A percentile compares a stretch with the other conserved stretches of the same genome.
These are phyloP conservation scores for Rallus crepitans DNA, from an alignment of 2,797 vertebrate species.

Conservation along the genomic window DNA sequence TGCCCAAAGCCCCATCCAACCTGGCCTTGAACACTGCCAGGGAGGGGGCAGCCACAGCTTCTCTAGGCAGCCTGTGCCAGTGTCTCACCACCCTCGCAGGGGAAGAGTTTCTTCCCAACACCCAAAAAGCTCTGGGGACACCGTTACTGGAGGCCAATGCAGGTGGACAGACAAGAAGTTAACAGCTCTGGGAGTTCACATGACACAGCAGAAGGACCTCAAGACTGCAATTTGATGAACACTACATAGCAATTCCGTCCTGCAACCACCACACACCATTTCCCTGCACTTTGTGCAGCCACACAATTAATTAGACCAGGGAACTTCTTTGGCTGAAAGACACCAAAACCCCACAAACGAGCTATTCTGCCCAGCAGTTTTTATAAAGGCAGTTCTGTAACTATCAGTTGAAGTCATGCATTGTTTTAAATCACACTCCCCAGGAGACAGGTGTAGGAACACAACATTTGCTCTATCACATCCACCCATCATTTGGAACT, in stretches of 20 bases:
- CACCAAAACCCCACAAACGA: background rate
- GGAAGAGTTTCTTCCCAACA: too few relatives aligned
- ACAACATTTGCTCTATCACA: background rate
- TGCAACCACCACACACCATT: background rate
- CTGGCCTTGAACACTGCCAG: too few relatives aligned
- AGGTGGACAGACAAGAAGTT: background rate
- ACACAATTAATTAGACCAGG: background rate
- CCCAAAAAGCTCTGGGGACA: background rate
- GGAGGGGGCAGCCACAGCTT: too few relatives aligned
- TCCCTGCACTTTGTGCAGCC: background rate
- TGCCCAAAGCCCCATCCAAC: too few relatives aligned
- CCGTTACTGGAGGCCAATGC: background rate
- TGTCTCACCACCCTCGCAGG: too few relatives aligned
- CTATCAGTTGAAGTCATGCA: background rate
- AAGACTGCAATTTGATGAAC: background rate
- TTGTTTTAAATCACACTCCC: background rate
- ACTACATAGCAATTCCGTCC: background rate
- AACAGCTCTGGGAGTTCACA: background rate
- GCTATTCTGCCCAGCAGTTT: background rate
- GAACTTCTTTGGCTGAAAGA: background rate
- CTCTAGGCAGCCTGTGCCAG: too few relatives aligned
- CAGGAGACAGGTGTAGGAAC: background rate
- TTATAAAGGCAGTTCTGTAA: background rate
- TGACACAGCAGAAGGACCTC: background rate
- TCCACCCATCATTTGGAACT: background rate